phyloP scores from a whole-genome alignment of 2,888 invertebrate genomes.

The Nomada lathburiana region DNA sequence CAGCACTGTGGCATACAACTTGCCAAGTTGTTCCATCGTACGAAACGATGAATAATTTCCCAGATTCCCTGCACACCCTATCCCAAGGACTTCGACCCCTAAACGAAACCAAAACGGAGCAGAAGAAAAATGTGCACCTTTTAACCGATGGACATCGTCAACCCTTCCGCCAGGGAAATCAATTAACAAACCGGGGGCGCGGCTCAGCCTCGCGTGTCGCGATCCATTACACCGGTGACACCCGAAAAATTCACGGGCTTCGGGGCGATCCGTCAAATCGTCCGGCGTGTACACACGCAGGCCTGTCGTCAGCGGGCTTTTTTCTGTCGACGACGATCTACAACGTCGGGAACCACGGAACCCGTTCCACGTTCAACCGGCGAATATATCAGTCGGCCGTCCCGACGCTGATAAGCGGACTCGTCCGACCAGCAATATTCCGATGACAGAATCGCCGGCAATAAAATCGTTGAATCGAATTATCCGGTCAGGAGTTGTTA shows the following conservation, averaged over 20 bases:
- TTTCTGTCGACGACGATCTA: constrained; percentile 41
- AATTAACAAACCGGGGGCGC: constrained; percentile 21
- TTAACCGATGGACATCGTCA: constrained; percentile 19
- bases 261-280: constrained; percentile 48
- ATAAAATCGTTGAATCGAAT: constrained; percentile 52
- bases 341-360: constrained; percentile 52
- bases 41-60: no score
- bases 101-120: background rate
- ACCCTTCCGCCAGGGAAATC: constrained; percentile 14
- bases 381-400: constrained; percentile 62
- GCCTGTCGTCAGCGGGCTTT: constrained; percentile 17
- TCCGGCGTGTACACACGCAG: constrained; percentile 19
- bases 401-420: constrained; percentile 60
- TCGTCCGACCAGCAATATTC: constrained; percentile 50
- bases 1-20: no score
- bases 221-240: constrained; percentile 34
- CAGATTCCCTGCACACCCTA: background rate
- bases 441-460: constrained; percentile 56
- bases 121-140: constrained; percentile 11
- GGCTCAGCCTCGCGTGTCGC: constrained; percentile 21
- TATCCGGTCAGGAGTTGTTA: constrained; percentile 47
- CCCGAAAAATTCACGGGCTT: constrained; percentile 36
- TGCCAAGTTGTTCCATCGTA: no score
- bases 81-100: background rate
- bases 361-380: constrained; percentile 52